phyloP scores from a whole-genome alignment of 2,113 vertebrate species.

The Vimba vimba region DNA sequence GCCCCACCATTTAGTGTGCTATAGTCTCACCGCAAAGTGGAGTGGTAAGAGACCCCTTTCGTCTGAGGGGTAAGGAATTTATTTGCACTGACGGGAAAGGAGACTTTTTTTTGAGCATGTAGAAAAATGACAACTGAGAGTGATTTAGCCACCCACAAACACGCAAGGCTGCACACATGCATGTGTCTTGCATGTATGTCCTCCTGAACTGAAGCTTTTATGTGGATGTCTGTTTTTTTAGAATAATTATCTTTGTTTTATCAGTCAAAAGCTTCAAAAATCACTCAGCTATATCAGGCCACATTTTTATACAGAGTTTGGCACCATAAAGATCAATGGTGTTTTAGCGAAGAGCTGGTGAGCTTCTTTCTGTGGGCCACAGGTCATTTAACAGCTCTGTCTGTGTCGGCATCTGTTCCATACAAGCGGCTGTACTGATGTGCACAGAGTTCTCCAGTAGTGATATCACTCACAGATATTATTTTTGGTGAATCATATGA shows the following conservation, averaged over 20 bases:
- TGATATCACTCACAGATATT: not conserved
- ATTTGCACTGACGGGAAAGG: slow-evolving; percentile 46
- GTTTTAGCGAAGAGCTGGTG: not conserved
- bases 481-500: slow-evolving; percentile 28
- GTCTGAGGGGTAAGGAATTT: slow-evolving; percentile 40
- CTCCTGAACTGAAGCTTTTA: slow-evolving; percentile 1
- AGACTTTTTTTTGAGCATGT: slow-evolving; percentile 26
- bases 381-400: slow-evolving; percentile 38
- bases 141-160: slow-evolving; percentile 38
- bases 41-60: slow-evolving; percentile 15
- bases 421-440: not conserved
- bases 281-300: not conserved
- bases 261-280: not conserved
- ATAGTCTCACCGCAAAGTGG: slow-evolving; percentile 42
- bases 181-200: slow-evolving; percentile 10
- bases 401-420: slow-evolving; percentile 17
- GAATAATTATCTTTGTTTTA: slow-evolving; percentile 7
- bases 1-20: slow-evolving; percentile 32
- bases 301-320: not conserved
- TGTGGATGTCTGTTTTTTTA: slow-evolving; percentile 27
- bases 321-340: not conserved
- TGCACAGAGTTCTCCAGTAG: not conserved
- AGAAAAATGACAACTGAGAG: slow-evolving; percentile 48
- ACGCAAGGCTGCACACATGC: slow-evolving; percentile 3
- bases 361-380: slow-evolving; percentile 39